These are phyloP conservation scores for Nomada goodeniana DNA, from an alignment of 2,888 invertebrate species.

Conservation along the genomic window DNA sequence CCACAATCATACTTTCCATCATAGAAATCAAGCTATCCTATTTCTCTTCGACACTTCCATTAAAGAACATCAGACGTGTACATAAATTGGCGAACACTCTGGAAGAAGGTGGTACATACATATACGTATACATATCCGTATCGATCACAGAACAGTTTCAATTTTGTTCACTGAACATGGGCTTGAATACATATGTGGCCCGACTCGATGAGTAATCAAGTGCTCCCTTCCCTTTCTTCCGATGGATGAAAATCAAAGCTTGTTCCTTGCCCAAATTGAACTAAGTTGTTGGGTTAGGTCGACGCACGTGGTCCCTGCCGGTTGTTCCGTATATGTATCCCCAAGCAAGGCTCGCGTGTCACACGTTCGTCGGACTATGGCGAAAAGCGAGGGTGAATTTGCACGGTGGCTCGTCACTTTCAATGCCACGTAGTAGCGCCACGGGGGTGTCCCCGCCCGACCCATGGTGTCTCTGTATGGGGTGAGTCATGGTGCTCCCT, in stretches of 20 bases:
- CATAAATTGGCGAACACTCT: too few species aligned
- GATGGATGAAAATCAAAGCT: slow-evolving; percentile 50
- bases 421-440: slow-evolving; percentile 57
- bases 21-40: too few species aligned
- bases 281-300: slow-evolving; percentile 67
- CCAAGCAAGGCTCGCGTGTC: slow-evolving; percentile 29
- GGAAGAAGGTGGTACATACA: neutral
- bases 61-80: too few species aligned
- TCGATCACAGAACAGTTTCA: slow-evolving; percentile 21
- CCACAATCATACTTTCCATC: too few species aligned
- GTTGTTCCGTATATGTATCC: slow-evolving; percentile 21
- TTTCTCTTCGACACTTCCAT: too few species aligned
- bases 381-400: slow-evolving; percentile 50
- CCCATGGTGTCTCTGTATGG: slow-evolving; percentile 69
- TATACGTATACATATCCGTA: neutral
- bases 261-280: slow-evolving; percentile 60
- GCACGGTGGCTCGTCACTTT: slow-evolving; percentile 55
- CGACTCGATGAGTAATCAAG: slow-evolving; percentile 42
- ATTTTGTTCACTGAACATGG: slow-evolving; percentile 9
- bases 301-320: slow-evolving; percentile 60
- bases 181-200: neutral
- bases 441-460: slow-evolving; percentile 56
- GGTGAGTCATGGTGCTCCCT: slow-evolving; percentile 78
- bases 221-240: neutral
- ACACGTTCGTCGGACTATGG: slow-evolving; percentile 41